Percentiles rank a stretch among this genome's conserved stretches.
These are phyloP conservation scores for Drosophila tani DNA, from an alignment of 1,140 invertebrate species.

Conservation along the genomic window DNA sequence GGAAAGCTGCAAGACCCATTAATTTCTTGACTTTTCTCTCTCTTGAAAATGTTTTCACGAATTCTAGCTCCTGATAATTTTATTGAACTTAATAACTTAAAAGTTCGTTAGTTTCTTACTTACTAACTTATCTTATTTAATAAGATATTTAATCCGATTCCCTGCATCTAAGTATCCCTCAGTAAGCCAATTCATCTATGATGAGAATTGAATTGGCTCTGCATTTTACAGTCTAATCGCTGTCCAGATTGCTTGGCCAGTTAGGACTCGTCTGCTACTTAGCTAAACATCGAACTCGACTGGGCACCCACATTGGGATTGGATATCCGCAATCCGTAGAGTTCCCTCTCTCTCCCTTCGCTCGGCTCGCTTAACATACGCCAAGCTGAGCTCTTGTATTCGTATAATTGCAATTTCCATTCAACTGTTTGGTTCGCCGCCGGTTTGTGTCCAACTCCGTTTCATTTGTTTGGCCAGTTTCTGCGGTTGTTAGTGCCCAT, in stretches of 20 bases:
- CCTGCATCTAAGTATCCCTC: too few species aligned
- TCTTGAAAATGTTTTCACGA: not conserved
- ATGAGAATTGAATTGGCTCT: conserved; percentile 1
- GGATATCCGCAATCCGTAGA: conserved; percentile 4
- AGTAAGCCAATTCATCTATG: not conserved
- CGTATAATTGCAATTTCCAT: conserved; percentile 79
- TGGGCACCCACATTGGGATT: conserved; percentile 42
- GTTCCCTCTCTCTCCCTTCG: conserved; percentile 6
- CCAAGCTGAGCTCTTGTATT: conserved; percentile 32
- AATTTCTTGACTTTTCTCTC: not conserved
- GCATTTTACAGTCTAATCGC: conserved; percentile 32
- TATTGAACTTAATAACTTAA: not conserved
- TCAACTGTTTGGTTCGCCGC: conserved; percentile 76
- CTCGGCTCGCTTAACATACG: conserved; percentile 17
- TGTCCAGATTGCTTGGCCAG: conserved; percentile 56
- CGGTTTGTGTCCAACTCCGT: conserved; percentile 52
- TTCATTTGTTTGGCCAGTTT: conserved; percentile 63
- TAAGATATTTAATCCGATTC: too few species aligned
- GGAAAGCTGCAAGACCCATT: not conserved
- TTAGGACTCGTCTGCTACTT: conserved; percentile 39
- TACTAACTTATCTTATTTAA: too few species aligned
- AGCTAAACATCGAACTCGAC: conserved; percentile 24
- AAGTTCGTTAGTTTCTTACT: too few species aligned
- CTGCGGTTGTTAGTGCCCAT: conserved; percentile 77
- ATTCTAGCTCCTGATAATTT: too few species aligned